phyloP scores from a whole-genome alignment of 2,113 vertebrate genomes.

The Chaenogobius annularis region DNA sequence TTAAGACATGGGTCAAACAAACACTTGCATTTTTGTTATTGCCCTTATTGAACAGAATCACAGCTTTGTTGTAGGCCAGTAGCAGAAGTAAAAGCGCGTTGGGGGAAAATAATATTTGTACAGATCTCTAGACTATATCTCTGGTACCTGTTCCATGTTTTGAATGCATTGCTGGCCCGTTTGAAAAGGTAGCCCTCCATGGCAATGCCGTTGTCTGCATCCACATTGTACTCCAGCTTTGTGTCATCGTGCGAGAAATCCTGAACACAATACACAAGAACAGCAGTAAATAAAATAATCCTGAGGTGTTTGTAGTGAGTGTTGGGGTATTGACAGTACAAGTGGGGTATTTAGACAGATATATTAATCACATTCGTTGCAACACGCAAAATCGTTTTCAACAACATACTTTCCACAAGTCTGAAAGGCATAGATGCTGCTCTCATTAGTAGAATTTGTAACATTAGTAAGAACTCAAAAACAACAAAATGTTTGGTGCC shows the following conservation, averaged over 20 bases:
- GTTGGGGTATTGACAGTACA: not conserved
- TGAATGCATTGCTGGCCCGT: conserved; percentile 98
- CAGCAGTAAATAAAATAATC: not conserved
- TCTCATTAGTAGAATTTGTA: not conserved
- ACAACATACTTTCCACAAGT: not conserved
- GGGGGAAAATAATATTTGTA: not conserved
- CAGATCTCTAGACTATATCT: not conserved
- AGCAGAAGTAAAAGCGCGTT: too few species aligned
- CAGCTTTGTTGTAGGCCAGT: too few species aligned
- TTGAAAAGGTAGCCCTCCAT: conserved; percentile 99
- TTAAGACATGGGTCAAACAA: not conserved
- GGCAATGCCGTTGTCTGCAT: conserved; percentile 91
- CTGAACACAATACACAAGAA: conserved; percentile 63
- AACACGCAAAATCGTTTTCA: not conserved
- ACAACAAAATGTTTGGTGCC: not conserved
- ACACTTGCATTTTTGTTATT: not conserved
- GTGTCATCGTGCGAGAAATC: conserved; percentile 95
- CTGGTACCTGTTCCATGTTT: conserved; percentile 96
- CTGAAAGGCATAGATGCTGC: not conserved
- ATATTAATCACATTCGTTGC: not conserved
- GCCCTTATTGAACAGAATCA: too few species aligned
- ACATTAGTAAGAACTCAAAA: not conserved
- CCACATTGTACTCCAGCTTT: conserved; percentile 94
- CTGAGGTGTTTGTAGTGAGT: not conserved
- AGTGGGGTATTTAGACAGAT: not conserved